A percentile compares a stretch with the other conserved stretches of the same genome.
Evolutionary conservation across 2,888 invertebrate species (phyloP).

Genomic region (Sthenelais limicola): DNA sequence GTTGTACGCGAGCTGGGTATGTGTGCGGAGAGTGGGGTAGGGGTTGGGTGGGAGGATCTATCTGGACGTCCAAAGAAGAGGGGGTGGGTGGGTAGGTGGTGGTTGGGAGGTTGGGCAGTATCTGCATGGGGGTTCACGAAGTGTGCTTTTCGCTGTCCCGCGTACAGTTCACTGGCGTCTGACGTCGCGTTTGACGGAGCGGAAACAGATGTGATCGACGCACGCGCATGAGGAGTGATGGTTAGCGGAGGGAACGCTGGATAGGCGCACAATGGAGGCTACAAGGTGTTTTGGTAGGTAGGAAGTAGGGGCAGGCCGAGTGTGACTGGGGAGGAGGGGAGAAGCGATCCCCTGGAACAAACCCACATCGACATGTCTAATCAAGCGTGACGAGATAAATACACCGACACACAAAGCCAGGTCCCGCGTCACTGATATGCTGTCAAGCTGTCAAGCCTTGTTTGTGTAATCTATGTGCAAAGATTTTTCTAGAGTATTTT

Average conservation of each 20-base stretch:
- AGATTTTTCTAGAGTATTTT: too few relatives aligned
- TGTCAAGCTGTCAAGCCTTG: too few relatives aligned
- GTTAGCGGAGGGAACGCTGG: neutral
- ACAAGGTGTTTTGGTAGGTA: neutral
- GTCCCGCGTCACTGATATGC: too few relatives aligned
- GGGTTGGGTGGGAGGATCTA: neutral
- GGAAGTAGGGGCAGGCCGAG: neutral
- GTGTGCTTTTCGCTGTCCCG: constrained; percentile 32
- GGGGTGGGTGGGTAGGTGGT: neutral
- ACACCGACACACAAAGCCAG: too few relatives aligned
- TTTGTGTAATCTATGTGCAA: too few relatives aligned
- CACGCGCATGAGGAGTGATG: neutral
- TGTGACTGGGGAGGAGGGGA: neutral
- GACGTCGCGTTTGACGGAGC: constrained; percentile 1
- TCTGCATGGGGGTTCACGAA: neutral
- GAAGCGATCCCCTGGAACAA: too few relatives aligned
- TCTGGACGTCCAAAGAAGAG: neutral
- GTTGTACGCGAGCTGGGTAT: neutral
- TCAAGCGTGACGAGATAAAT: constrained; percentile 19
- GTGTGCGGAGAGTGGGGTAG: neutral
- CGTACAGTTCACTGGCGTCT: neutral
- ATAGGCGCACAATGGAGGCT: neutral
- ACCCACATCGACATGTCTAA: constrained; percentile 34
- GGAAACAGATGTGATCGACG: constrained; percentile 4
- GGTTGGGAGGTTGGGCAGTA: neutral